phyloP scores from a whole-genome alignment of 2,888 invertebrate species.

The Lasioglossum villosulum region DNA sequence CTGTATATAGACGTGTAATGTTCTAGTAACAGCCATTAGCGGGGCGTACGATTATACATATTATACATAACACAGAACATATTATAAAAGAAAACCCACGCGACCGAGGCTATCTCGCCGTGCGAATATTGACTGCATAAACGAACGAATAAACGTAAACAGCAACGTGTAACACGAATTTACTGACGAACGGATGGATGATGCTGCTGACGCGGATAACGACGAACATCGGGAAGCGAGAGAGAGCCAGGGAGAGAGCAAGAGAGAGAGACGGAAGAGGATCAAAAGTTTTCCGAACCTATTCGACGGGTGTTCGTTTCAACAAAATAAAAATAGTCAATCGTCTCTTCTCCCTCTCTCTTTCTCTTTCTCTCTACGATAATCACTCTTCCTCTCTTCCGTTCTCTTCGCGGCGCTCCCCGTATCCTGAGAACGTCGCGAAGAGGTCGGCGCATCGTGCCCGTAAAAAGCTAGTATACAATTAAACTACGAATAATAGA shows the following conservation, averaged over 20 bases:
- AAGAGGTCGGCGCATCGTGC: conserved; percentile 37
- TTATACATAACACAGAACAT: conserved; percentile 39
- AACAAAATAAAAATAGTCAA: background rate
- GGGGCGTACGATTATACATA: conserved; percentile 50
- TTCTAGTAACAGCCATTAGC: conserved; percentile 65
- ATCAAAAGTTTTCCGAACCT: background rate
- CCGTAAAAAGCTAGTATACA: conserved; percentile 52
- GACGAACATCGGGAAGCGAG: background rate
- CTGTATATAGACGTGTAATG: conserved; percentile 79
- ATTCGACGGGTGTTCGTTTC: background rate
- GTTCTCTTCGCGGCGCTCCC: conserved; percentile 28
- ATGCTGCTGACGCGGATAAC: conserved; percentile 14
- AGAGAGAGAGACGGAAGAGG: background rate
- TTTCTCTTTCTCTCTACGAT: conserved; percentile 4
- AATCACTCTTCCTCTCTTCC: conserved; percentile 19
- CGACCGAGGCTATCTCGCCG: conserved; percentile 35
- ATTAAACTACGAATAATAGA: conserved; percentile 60
- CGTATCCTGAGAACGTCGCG: conserved; percentile 13
- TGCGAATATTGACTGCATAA: conserved; percentile 49
- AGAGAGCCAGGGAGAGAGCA: no score
- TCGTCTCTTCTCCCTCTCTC: background rate
- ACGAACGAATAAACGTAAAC: conserved; percentile 39
- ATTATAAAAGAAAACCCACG: conserved; percentile 20
- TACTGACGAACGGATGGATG: conserved; percentile 32
- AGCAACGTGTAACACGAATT: conserved; percentile 47